These are phyloP conservation scores for Solen grandis DNA, from an alignment of 1,140 invertebrate genomes.

Conservation along the genomic window DNA sequence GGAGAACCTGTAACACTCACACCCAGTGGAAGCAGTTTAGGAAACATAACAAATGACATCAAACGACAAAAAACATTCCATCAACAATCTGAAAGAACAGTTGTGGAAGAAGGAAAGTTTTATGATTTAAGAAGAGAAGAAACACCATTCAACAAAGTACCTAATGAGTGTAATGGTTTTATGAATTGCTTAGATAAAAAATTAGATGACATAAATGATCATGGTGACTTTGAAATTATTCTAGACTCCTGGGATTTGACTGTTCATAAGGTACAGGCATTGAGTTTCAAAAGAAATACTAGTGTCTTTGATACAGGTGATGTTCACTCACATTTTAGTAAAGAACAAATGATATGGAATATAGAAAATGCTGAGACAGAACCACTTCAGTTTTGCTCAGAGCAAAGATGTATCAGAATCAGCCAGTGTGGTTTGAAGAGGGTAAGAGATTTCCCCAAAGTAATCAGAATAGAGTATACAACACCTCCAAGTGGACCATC, in stretches of 20 bases:
- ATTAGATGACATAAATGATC: background rate
- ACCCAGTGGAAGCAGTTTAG: background rate
- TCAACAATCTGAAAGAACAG: background rate
- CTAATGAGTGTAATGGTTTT: background rate
- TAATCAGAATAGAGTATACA: conserved; percentile 75
- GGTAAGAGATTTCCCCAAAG: conserved; percentile 63
- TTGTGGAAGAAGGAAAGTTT: background rate
- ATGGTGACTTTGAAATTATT: conserved; percentile 59
- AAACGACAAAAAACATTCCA: background rate
- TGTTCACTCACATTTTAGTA: background rate
- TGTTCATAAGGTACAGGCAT: conserved; percentile 62
- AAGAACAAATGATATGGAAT: background rate
- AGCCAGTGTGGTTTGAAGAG: conserved; percentile 56
- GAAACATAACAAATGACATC: background rate
- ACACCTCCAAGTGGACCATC: conserved; percentile 75
- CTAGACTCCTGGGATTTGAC: conserved; percentile 72
- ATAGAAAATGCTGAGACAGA: background rate
- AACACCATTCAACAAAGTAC: background rate
- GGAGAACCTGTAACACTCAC: background rate
- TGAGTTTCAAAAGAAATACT: conserved; percentile 6
- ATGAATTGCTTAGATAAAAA: background rate
- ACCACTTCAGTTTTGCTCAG: conserved; percentile 62
- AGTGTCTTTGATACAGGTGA: background rate
- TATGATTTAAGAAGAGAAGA: background rate
- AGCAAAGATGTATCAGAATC: conserved; percentile 75